A percentile compares a stretch with the other conserved stretches of the same genome.
Conservation (phyloP, 2,113 vertebrate species). For the Poeciliopsis retropinna region DNA sequence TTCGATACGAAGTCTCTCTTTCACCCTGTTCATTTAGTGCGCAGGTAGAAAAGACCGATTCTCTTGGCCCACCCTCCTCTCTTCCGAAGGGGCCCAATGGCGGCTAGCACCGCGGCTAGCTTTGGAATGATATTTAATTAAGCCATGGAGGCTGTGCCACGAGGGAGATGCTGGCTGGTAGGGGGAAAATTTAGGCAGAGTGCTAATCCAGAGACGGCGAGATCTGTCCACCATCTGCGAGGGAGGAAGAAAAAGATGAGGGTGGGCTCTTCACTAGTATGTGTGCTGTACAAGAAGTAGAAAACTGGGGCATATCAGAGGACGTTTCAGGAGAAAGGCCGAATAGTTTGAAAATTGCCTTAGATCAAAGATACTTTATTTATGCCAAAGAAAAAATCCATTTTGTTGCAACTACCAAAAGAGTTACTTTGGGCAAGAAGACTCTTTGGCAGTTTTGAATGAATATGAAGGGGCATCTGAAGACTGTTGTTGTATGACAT, state of each 20-base stretch:
- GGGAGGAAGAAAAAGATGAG: slow-evolving; percentile 45
- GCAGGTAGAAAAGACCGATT: slow-evolving; percentile 23
- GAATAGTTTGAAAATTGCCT: slow-evolving; percentile 31
- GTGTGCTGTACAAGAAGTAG: slow-evolving; percentile 59
- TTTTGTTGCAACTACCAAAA: too few relatives aligned
- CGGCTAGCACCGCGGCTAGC: slow-evolving; percentile 55
- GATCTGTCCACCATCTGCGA: slow-evolving; percentile 57
- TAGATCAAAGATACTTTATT: slow-evolving; percentile 11
- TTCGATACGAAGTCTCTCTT: slow-evolving; percentile 39
- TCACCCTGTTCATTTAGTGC: slow-evolving; percentile 26
- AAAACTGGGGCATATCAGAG: slow-evolving; percentile 53
- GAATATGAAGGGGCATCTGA: too few relatives aligned
- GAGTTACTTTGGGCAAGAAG: too few relatives aligned
- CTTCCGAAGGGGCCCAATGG: slow-evolving; percentile 44
- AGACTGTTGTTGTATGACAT: too few relatives aligned
- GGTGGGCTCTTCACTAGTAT: slow-evolving; percentile 25
- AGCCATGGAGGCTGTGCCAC: slow-evolving; percentile 62
- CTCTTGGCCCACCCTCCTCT: neutral
- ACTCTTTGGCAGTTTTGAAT: too few relatives aligned
- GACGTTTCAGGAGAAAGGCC: slow-evolving; percentile 52
- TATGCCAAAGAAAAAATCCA: too few relatives aligned
- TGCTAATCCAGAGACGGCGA: slow-evolving; percentile 47
- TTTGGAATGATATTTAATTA: slow-evolving; percentile 74
- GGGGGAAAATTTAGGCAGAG: slow-evolving; percentile 52
- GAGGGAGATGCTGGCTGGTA: slow-evolving; percentile 49